Evolutionary conservation across 2,888 invertebrate genomes (phyloP).

Genomic region (Rhamphomyia laevipes): DNA sequence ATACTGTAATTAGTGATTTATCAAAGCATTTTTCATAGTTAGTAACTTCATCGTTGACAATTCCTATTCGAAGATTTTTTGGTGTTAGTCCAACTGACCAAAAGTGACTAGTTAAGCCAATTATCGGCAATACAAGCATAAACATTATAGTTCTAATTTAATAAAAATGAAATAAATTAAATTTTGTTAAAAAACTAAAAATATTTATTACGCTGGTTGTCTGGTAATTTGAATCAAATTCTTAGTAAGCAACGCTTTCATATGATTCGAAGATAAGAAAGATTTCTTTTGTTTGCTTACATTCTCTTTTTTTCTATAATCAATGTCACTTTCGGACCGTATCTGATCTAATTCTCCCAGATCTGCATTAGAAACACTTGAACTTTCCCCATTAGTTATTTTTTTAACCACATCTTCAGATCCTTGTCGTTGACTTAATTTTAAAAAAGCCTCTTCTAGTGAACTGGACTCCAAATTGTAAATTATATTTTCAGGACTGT

Average conservation of each 20-base stretch:
- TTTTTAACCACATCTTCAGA: constrained; percentile 23
- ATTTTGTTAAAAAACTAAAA: background rate
- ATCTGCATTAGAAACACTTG: constrained; percentile 17
- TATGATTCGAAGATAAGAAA: constrained; percentile 34
- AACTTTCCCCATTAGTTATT: background rate
- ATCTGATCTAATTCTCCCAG: constrained; percentile 6
- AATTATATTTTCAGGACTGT: constrained; percentile 64
- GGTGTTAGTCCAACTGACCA: constrained; percentile 69
- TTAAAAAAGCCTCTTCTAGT: constrained; percentile 80
- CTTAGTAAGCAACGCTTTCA: constrained; percentile 56
- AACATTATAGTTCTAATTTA: constrained; percentile 63
- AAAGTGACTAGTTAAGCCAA: constrained; percentile 71
- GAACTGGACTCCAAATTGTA: constrained; percentile 55
- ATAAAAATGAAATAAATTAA: background rate
- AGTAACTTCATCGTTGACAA: constrained; percentile 67
- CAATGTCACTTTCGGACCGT: no score
- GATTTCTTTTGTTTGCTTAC: background rate
- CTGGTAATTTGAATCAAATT: constrained; percentile 56
- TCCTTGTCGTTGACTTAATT: constrained; percentile 51
- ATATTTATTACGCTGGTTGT: constrained; percentile 50
- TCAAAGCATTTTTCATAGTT: constrained; percentile 37
- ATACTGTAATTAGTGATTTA: constrained; percentile 33
- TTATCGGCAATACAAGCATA: constrained; percentile 66
- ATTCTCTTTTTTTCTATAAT: no score
- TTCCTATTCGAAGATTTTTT: constrained; percentile 54